Evolutionary conservation across 2,888 invertebrate species (phyloP).

Genomic region (Pandemis cinnamomeana): DNA sequence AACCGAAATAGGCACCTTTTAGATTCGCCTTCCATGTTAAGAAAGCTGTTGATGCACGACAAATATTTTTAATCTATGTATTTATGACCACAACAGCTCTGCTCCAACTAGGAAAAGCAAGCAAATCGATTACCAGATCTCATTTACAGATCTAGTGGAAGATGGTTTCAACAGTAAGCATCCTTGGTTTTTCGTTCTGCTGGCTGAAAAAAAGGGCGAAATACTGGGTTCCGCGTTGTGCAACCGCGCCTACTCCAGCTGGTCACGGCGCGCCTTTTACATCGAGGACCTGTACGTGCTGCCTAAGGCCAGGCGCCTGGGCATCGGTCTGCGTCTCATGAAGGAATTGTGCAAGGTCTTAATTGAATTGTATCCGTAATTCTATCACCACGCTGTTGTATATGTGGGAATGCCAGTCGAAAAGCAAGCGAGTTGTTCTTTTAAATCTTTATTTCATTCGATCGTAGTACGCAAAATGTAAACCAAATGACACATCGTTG

Average conservation of each 20-base stretch:
- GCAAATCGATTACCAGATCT: not conserved
- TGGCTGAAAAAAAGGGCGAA: conserved; percentile 81
- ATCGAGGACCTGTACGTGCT: conserved; percentile 94
- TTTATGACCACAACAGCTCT: not conserved
- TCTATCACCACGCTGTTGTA: not conserved
- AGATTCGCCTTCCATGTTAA: not conserved
- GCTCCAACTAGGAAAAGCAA: not conserved
- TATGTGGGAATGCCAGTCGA: too few relatives aligned
- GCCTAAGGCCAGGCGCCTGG: conserved; percentile 84
- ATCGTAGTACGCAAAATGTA: too few relatives aligned
- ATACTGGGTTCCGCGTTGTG: conserved; percentile 91
- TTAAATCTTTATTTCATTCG: too few relatives aligned
- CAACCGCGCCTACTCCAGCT: conserved; percentile 93
- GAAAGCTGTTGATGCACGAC: not conserved
- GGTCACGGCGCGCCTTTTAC: conserved; percentile 91
- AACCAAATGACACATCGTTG: too few relatives aligned
- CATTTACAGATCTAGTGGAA: conserved; percentile 81
- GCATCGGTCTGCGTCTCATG: conserved; percentile 86
- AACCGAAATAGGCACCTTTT: not conserved
- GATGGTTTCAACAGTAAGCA: conserved; percentile 88
- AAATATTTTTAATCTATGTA: not conserved
- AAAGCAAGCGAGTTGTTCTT: too few relatives aligned
- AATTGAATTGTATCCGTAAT: not conserved
- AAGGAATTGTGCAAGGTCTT: conserved; percentile 63
- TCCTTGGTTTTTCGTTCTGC: conserved; percentile 86